Base-by-base conservation (phyloP, 2,113 vertebrate species). In the Syngnathus scovelli region DNA sequence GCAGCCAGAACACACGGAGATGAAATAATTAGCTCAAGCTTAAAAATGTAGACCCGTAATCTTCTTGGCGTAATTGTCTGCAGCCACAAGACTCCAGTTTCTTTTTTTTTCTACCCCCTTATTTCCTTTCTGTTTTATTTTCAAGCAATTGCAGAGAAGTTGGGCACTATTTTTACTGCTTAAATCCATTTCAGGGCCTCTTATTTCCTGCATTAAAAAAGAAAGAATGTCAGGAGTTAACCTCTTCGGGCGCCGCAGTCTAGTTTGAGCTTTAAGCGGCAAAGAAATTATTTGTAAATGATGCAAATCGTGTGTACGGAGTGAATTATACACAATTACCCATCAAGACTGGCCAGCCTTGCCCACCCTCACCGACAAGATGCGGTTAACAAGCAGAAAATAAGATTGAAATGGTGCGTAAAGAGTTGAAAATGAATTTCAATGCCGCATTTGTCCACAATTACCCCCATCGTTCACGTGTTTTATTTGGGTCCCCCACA, bases 341-440 rank as follows among this genome's bases (percentile, higher is more conserved):
- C 93, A 92, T 94, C 93, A 94, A 95, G 94, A 95, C 93, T 92
- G 94, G 95, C 92, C 94, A 94, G 94, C 93, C 92, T 88, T 94
- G 94, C 94, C 94, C 94, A 94, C 93, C 94, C 93, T 92, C 92
- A 93, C 93, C 95, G 96, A 96, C 95, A 96, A 93, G 95, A 97
- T 95, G 94, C 96, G 94, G 96, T 95, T 98, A 99, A 98, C 95
- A 98, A 93, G 95, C 96, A 99, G 95, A 99, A 99, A 99, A 98
- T 96, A 98, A 95, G 96, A 98, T 98, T 99, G 95, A 96, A 98
- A 99, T 98, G 96, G 96, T 97, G 95, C 93, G 94, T 97, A 96
- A 98, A 94, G 95, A 95, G 95, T 95, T 94, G 95, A 96, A 95
- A 97, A 98, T 98, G 94, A 97, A 98, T 99, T 98, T 98, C 94